Conservation (phyloP, 2,888 invertebrate genomes). For the Apeira syringaria region DNA sequence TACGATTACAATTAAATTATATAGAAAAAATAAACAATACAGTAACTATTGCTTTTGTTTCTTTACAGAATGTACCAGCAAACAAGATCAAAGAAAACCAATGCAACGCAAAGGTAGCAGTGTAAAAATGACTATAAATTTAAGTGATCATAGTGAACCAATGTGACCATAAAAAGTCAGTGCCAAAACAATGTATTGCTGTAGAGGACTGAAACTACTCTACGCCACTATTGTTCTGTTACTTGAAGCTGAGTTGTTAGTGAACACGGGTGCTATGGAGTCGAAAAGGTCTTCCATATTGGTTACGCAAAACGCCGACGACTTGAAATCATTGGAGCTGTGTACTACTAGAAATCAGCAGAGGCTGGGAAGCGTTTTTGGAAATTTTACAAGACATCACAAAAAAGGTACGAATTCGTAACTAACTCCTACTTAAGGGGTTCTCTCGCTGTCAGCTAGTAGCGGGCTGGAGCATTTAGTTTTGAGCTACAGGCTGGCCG, state of each 20-base stretch:
- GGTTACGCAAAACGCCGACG: conserved; percentile 67
- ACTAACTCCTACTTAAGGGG: too few relatives aligned
- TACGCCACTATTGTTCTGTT: conserved; percentile 72
- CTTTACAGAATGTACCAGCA: conserved; percentile 59
- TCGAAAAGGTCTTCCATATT: conserved; percentile 72
- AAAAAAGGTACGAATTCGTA: conserved; percentile 77
- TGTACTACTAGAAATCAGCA: conserved; percentile 74
- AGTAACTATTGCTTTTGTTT: conserved; percentile 35
- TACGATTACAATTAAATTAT: too few relatives aligned
- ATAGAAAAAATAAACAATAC: too few relatives aligned
- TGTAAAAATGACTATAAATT: conserved; percentile 76
- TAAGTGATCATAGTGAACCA: conserved; percentile 61
- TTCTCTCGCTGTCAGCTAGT: too few relatives aligned
- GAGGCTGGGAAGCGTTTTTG: conserved; percentile 73
- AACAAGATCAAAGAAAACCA: conserved; percentile 14
- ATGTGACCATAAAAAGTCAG: conserved; percentile 65
- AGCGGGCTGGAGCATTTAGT: too few relatives aligned
- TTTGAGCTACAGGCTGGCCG: too few relatives aligned
- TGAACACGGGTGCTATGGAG: conserved; percentile 74
- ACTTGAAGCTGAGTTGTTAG: conserved; percentile 69
- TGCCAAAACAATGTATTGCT: conserved; percentile 81
- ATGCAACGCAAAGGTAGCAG: conserved; percentile 51
- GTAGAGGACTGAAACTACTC: conserved; percentile 76
- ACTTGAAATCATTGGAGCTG: conserved; percentile 68
- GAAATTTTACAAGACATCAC: conserved; percentile 76